Evolutionary conservation across 2,888 invertebrate species (phyloP).

Genomic region (Ormyrus rosae): DNA sequence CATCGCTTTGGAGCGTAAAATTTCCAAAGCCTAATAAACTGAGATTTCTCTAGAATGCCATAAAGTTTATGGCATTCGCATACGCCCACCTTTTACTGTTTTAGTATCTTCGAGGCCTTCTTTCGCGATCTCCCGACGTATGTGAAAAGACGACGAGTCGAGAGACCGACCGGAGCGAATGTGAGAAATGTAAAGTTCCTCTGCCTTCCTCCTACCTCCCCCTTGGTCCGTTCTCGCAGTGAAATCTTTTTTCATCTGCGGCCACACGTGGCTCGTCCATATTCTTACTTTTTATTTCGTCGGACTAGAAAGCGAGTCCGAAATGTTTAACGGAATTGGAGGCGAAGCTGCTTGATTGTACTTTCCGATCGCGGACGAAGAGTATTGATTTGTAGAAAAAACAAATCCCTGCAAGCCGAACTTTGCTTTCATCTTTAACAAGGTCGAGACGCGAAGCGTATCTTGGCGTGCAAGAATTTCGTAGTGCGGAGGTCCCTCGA

Average conservation of each 20-base stretch:
- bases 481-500: slow-evolving; percentile 41
- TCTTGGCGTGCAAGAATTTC: no score
- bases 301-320: slow-evolving; percentile 28
- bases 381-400: background rate
- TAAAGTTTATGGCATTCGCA: slow-evolving; percentile 45
- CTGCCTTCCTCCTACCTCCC: background rate
- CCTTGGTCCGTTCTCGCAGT: background rate
- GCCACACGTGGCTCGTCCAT: background rate
- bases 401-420: slow-evolving; percentile 29
- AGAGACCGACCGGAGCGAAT: background rate
- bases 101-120: slow-evolving; percentile 3
- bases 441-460: slow-evolving; percentile 1
- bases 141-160: background rate
- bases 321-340: background rate
- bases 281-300: slow-evolving; percentile 1
- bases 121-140: background rate
- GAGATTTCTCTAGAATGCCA: slow-evolving; percentile 35
- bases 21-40: slow-evolving; percentile 45
- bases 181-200: slow-evolving; percentile 40
- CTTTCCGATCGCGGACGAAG: background rate
- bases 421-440: slow-evolving; percentile 41
- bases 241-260: background rate
- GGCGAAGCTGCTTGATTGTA: no score
- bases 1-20: slow-evolving; percentile 38
- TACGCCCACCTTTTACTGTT: slow-evolving; percentile 28